phyloP scores from a whole-genome alignment of 2,797 vertebrate species.

The Erpetoichthys calabaricus region DNA sequence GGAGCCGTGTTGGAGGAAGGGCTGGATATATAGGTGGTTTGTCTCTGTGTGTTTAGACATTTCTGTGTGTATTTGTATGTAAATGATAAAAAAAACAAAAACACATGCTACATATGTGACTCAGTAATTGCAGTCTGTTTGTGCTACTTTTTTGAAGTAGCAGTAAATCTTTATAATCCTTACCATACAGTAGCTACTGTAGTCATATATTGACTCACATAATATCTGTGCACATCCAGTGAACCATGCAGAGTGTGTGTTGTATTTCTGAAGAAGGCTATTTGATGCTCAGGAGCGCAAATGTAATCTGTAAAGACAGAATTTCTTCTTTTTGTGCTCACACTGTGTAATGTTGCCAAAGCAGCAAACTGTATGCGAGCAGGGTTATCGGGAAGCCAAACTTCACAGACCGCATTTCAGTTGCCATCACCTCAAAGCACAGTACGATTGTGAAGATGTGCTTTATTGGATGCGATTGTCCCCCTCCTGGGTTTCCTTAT shows the following conservation, averaged over 20 bases:
- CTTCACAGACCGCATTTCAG: conserved; percentile 30
- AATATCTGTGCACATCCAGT: conserved; percentile 46
- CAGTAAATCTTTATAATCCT: conserved; percentile 28
- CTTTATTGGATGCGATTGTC: conserved; percentile 33
- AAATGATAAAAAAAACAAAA: no score
- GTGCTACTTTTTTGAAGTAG: conserved; percentile 12
- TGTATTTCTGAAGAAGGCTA: conserved; percentile 39
- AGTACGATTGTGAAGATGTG: conserved; percentile 50
- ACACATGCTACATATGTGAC: no score
- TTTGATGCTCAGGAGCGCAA: conserved; percentile 8
- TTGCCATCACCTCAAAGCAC: conserved; percentile 26
- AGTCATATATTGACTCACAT: conserved; percentile 53
- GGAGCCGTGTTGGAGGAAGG: conserved; percentile 23
- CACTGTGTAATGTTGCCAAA: conserved; percentile 30
- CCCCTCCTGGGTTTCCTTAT: conserved; percentile 55
- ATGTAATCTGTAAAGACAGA: conserved; percentile 9
- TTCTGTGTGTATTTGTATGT: no score
- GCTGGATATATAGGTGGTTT: conserved; percentile 1
- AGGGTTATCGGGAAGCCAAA: conserved; percentile 50
- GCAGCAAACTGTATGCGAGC: conserved; percentile 51
- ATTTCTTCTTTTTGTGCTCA: conserved; percentile 14
- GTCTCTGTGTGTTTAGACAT: no score
- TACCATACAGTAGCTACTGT: conserved; percentile 60
- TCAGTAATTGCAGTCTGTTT: no score
- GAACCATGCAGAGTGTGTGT: conserved; percentile 40